Conservation (phyloP, 2,888 invertebrate genomes). For the Lasius fuliginosus region DNA sequence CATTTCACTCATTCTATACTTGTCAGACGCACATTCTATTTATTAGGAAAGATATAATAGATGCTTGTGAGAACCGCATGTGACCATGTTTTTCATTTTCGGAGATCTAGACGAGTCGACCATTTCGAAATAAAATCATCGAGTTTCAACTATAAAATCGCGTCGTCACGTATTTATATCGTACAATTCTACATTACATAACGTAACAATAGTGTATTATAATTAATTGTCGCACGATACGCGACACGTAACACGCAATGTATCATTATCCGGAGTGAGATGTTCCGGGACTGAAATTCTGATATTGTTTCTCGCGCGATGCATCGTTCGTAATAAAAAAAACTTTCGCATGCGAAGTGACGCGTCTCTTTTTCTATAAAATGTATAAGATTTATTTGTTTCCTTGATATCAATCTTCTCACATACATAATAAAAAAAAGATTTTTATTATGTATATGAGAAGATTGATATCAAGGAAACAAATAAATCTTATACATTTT, state of each 20-base stretch:
- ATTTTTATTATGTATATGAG: not conserved
- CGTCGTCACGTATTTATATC: not conserved
- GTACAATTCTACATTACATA: conserved; percentile 7
- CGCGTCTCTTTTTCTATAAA: not conserved
- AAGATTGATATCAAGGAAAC: not conserved
- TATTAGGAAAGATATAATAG: not conserved
- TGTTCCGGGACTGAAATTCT: not conserved
- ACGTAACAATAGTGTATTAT: conserved; percentile 8
- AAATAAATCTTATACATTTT: not conserved
- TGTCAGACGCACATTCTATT: not conserved
- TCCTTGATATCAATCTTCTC: not conserved
- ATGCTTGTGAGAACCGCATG: not conserved
- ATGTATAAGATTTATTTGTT: not conserved
- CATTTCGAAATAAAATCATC: not conserved
- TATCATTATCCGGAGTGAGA: conserved; percentile 12
- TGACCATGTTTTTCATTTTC: not conserved
- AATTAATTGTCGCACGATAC: conserved; percentile 44
- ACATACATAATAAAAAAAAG: not conserved
- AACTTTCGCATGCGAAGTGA: not conserved
- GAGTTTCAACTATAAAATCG: not conserved
- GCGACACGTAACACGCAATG: conserved; percentile 26
- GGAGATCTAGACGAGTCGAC: not conserved
- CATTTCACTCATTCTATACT: not conserved
- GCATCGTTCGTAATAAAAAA: not conserved
- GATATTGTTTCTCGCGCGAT: not conserved